Percentiles rank a stretch among this genome's conserved stretches.
Conservation (phyloP, 1,140 invertebrate genomes). For the Cotesia chilonis region DNA sequence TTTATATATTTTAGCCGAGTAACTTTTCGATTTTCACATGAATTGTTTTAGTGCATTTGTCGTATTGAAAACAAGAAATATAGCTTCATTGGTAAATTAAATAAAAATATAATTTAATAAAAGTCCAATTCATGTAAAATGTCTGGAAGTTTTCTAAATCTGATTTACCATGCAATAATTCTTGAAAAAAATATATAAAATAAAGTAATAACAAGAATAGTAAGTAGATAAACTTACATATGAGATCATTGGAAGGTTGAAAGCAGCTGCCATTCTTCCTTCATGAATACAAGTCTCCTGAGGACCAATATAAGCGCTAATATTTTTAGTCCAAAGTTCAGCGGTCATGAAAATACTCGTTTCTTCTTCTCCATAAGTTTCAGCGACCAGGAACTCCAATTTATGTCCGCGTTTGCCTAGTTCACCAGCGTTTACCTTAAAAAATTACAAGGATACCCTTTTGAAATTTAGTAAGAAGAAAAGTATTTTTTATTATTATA, state of each 20-base stretch:
- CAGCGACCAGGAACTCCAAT: constrained; percentile 84
- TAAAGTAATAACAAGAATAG: not conserved
- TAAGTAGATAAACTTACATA: constrained; percentile 70
- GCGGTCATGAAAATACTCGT: constrained; percentile 87
- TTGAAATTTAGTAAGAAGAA: not conserved
- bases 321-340: constrained; percentile 83
- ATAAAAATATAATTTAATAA: not conserved
- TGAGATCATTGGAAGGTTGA: constrained; percentile 89
- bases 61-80: constrained; percentile 6
- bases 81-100: not conserved
- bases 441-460: not conserved
- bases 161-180: too few species aligned
- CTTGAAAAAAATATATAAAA: not conserved
- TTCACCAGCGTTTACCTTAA: constrained; percentile 67
- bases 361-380: constrained; percentile 91
- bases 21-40: not conserved
- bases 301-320: constrained; percentile 91
- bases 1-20: not conserved
- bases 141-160: not conserved
- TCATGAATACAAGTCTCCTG: constrained; percentile 96
- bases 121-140: not conserved
- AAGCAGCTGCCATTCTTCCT: constrained; percentile 92
- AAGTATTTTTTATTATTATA: too few species aligned
- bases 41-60: constrained; percentile 14
- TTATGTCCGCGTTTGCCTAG: constrained; percentile 72